Percentiles rank a stretch among this genome's conserved stretches.
Evolutionary conservation across 1,140 invertebrate species (phyloP).

Genomic region (Bombyx mori): ASM3026992v2 NC_085120.1:7976001-7976500

Average conservation of each 20-base stretch:
- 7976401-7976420: no score
- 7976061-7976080: slow-evolving; percentile 37
- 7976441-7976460: no score
- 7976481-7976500: no score
- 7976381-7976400: no score
- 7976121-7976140: slow-evolving; percentile 18
- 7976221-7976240: no score
- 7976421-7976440: no score
- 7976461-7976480: no score
- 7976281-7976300: slow-evolving; percentile 28
- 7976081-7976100: slow-evolving; percentile 39
- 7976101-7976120: slow-evolving; percentile 24
- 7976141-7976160: not conserved
- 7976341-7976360: slow-evolving; percentile 3
- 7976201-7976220: slow-evolving; percentile 4
- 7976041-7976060: slow-evolving; percentile 40
- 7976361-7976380: not conserved
- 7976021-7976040: slow-evolving; percentile 11
- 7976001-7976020: not conserved
- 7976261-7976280: slow-evolving; percentile 26
- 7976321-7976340: not conserved
- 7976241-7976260: no score
- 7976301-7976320: slow-evolving; percentile 10
- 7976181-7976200: slow-evolving; percentile 6
- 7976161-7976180: not conserved